These are phyloP conservation scores for Dicycla oo DNA, from an alignment of 2,888 invertebrate genomes.

Conservation along the genomic window DNA sequence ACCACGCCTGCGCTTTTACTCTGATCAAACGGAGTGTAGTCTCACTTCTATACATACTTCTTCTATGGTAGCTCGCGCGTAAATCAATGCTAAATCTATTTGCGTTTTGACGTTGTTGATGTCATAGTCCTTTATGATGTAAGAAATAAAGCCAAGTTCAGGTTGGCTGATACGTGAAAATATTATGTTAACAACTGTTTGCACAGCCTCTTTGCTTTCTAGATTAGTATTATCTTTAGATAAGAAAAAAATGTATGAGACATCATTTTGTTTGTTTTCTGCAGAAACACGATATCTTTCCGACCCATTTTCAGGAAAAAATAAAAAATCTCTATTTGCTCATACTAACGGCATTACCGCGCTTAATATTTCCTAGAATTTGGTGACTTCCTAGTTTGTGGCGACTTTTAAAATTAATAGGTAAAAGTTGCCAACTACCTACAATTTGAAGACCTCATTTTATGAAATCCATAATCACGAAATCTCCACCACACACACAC, in stretches of 20 bases:
- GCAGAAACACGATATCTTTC: constrained; percentile 10
- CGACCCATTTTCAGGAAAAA: not conserved
- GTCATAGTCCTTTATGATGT: constrained; percentile 26
- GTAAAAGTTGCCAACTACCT: not conserved
- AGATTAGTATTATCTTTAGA: constrained; percentile 24
- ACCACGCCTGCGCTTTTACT: not conserved
- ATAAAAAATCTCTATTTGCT: not conserved
- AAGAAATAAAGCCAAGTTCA: constrained; percentile 10
- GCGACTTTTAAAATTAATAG: not conserved
- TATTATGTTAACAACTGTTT: not conserved
- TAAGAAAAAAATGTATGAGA: not conserved
- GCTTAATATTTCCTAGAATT: not conserved
- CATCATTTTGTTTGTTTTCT: constrained; percentile 11
- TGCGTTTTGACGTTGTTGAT: constrained; percentile 20
- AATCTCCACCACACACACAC: not conserved
- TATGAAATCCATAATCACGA: not conserved
- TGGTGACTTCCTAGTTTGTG: not conserved
- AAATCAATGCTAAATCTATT: not conserved
- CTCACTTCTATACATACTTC: not conserved
- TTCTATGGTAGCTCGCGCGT: not conserved
- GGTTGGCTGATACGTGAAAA: not conserved
- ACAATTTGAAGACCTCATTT: not conserved
- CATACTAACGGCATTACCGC: not conserved
- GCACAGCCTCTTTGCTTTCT: constrained; percentile 19
- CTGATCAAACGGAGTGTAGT: not conserved